These are phyloP conservation scores for Rhysida immarginata DNA, from an alignment of 1,140 invertebrate genomes.

Conservation along the genomic window DNA sequence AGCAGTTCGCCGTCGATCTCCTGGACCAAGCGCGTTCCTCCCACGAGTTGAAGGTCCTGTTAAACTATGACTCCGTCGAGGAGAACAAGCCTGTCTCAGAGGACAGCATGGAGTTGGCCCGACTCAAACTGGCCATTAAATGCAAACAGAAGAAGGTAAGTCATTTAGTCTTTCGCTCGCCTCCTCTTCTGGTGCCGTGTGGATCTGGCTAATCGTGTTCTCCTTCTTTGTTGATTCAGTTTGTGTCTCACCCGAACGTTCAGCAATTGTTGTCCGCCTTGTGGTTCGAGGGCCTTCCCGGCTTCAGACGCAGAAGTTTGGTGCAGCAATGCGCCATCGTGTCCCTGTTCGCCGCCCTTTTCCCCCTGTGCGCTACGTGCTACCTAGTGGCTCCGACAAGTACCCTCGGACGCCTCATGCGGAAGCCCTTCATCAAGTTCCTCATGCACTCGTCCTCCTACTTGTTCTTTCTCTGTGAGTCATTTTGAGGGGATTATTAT, in stretches of 20 bases:
- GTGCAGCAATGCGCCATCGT: slow-evolving; percentile 52
- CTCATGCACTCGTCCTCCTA: slow-evolving; percentile 81
- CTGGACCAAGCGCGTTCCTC: slow-evolving; percentile 77
- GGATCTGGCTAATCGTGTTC: not conserved
- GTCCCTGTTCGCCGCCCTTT: slow-evolving; percentile 54
- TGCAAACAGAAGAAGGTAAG: slow-evolving; percentile 82
- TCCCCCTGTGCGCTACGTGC: slow-evolving; percentile 65
- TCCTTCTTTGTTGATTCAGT: slow-evolving; percentile 35
- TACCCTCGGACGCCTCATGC: slow-evolving; percentile 55
- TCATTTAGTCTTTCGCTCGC: not conserved
- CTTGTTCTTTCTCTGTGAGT: slow-evolving; percentile 70
- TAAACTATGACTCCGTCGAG: slow-evolving; percentile 56
- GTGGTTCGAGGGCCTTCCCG: slow-evolving; percentile 83
- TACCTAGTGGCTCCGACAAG: slow-evolving; percentile 67
- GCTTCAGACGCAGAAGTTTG: slow-evolving; percentile 60
- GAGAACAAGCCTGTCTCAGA: slow-evolving; percentile 35
- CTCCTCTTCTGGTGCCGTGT: not conserved
- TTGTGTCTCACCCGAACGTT: slow-evolving; percentile 83
- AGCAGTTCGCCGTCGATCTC: slow-evolving; percentile 79
- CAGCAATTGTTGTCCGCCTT: slow-evolving; percentile 78
- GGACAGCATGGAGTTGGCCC: slow-evolving; percentile 57
- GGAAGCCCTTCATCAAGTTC: slow-evolving; percentile 89
- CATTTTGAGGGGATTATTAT: no score
- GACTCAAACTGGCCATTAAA: slow-evolving; percentile 71
- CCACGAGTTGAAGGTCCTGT: slow-evolving; percentile 74